Percentiles rank a stretch among this genome's conserved stretches.
Evolutionary conservation across 2,797 vertebrate species (phyloP).

Genomic region (Catharus ustulatus): DNA sequence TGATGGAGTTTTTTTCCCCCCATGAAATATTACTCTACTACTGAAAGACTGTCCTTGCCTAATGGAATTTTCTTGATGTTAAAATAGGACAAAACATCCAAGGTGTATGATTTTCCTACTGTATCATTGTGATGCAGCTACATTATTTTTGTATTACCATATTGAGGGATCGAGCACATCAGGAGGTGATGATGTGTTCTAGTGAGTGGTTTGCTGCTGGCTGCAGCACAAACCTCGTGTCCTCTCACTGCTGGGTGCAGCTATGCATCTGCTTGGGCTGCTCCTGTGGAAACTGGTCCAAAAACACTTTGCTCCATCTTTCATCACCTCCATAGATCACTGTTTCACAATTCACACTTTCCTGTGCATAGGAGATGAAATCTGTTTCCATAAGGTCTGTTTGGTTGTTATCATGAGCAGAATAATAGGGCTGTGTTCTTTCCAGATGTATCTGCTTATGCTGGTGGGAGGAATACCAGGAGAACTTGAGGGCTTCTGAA

Average conservation of each 20-base stretch:
- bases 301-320: neutral
- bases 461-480: neutral
- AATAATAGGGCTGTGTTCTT: neutral
- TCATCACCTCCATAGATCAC: neutral
- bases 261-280: accelerated
- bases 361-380: neutral
- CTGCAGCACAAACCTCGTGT: neutral
- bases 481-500: neutral
- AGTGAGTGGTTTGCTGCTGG: neutral
- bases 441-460: accelerated
- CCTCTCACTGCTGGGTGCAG: neutral
- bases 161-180: neutral
- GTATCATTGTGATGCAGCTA: neutral
- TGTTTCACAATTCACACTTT: neutral
- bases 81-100: neutral
- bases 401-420: neutral
- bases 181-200: neutral
- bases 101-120: neutral
- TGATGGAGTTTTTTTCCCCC: accelerated
- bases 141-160: accelerated
- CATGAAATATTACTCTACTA: neutral
- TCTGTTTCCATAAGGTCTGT: neutral
- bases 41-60: neutral
- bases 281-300: neutral
- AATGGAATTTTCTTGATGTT: neutral